phyloP scores from a whole-genome alignment of 2,888 invertebrate species.

The Phlogophora meticulosa region DNA sequence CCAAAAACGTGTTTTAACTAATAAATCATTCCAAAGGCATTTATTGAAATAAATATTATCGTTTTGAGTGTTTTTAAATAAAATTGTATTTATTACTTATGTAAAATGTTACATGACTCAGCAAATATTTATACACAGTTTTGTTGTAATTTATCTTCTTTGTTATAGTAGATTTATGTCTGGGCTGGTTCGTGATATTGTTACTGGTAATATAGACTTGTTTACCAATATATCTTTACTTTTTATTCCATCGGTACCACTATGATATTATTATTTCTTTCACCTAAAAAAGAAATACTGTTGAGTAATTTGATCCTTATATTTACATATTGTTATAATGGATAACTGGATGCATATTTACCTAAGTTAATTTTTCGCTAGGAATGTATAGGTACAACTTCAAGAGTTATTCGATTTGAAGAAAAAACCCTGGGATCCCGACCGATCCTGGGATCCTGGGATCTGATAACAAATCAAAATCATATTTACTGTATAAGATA shows the following conservation, averaged over 20 bases:
- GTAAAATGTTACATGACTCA: conserved; percentile 22
- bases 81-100: conserved; percentile 26
- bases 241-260: conserved; percentile 77
- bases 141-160: conserved; percentile 28
- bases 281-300: conserved; percentile 69
- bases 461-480: no score
- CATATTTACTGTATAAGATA: no score
- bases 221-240: conserved; percentile 42
- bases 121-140: conserved; percentile 36
- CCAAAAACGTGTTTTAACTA: conserved; percentile 27
- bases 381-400: no score
- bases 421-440: no score
- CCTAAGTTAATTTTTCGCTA: no score
- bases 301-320: no score
- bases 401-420: no score
- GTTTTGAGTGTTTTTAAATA: conserved; percentile 13
- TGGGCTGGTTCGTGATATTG: conserved; percentile 39
- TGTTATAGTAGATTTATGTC: conserved; percentile 37
- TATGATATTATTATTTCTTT: conserved; percentile 71
- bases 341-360: no score
- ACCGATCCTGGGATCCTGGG: no score
- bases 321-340: no score
- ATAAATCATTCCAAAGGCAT: conserved; percentile 55
- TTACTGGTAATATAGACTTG: conserved; percentile 36
- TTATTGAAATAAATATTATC: conserved; percentile 23